Conservation (phyloP, 1,140 invertebrate genomes). For the Armadillidium nasatum region DNA sequence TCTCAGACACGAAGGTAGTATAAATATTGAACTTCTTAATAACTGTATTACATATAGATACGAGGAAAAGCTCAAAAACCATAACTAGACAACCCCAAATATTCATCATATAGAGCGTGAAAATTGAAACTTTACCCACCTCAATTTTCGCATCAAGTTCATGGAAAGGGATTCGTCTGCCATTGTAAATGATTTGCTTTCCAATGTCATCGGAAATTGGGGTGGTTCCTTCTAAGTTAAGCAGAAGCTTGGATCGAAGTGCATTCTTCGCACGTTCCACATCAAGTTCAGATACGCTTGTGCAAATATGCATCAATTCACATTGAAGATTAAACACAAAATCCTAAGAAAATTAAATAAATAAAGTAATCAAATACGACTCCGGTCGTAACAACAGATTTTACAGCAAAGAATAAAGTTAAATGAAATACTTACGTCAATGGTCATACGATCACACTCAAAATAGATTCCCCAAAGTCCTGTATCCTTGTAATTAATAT, state of each 20-base stretch:
- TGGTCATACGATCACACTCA: constrained; percentile 73
- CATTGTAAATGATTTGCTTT: constrained; percentile 95
- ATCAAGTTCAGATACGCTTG: constrained; percentile 83
- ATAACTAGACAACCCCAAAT: too few species aligned
- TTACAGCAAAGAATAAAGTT: not conserved
- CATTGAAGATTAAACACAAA: constrained; percentile 69
- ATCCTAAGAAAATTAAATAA: constrained; percentile 45
- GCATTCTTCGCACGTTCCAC: constrained; percentile 93
- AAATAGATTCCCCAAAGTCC: constrained; percentile 98
- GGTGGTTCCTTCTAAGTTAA: constrained; percentile 97
- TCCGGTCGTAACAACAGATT: not conserved
- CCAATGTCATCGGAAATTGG: constrained; percentile 99
- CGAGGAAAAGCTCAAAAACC: too few species aligned
- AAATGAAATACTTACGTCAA: constrained; percentile 55
- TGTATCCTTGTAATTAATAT: constrained; percentile 99
- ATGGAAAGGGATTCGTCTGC: constrained; percentile 84
- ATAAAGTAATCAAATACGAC: not conserved
- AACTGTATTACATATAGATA: too few species aligned
- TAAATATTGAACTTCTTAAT: too few species aligned
- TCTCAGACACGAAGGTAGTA: too few species aligned
- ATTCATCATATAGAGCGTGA: too few species aligned
- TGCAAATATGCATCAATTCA: constrained; percentile 92
- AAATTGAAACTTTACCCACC: constrained; percentile 49
- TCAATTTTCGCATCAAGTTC: constrained; percentile 94
- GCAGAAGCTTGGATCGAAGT: constrained; percentile 91